These are phyloP conservation scores for Vidua chalybeata DNA, from an alignment of 2,113 vertebrate species.

Conservation along the genomic window DNA sequence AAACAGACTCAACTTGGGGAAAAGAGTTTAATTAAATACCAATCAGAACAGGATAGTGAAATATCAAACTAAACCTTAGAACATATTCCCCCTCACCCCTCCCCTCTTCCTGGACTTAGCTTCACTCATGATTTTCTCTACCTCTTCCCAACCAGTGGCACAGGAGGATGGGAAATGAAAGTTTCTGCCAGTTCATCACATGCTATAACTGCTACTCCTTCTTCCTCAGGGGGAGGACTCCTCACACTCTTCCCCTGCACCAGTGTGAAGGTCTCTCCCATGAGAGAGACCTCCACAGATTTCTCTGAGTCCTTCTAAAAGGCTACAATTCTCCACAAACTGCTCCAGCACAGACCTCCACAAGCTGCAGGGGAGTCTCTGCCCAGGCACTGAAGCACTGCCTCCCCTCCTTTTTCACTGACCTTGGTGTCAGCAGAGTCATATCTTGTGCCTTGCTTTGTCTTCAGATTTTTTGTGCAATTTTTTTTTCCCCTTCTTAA, in stretches of 20 bases:
- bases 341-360: not conserved
- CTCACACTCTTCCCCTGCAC: not conserved
- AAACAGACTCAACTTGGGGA: not conserved
- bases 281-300: not conserved
- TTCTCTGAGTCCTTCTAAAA: not conserved
- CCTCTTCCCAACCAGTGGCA: fast-evolving
- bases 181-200: not conserved
- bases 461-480: not conserved
- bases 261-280: not conserved
- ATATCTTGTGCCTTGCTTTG: not conserved
- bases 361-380: not conserved
- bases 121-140: not conserved
- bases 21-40: not conserved
- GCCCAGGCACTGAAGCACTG: not conserved
- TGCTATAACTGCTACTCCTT: not conserved
- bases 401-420: not conserved
- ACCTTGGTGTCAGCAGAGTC: not conserved
- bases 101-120: not conserved
- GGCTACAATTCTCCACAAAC: not conserved
- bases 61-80: not conserved
- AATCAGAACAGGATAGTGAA: not conserved
- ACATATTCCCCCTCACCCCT: fast-evolving
- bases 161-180: not conserved
- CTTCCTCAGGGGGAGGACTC: not conserved
- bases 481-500: not conserved